Base-by-base conservation (phyloP, 1,140 invertebrate genomes). In the Atopsyche davidsoni region DNA sequence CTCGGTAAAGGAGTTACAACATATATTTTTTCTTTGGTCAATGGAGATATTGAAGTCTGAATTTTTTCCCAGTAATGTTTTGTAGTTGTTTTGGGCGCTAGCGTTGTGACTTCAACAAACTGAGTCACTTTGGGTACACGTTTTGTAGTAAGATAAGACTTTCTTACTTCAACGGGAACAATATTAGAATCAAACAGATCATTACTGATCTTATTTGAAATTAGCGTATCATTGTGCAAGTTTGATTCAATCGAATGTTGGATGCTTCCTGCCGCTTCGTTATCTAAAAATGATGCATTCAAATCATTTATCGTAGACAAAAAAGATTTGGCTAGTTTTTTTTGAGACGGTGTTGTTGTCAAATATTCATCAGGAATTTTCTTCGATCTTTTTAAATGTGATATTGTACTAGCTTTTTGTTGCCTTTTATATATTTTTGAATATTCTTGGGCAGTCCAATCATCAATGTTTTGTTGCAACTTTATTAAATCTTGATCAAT, bases 391-490 rank as follows among this genome's bases (percentile, higher is more conserved):
- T 67, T 73, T 40, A 78, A 74, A 63, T 77, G 77, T 56, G 75
- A 79, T 52, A 66, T 75, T 10, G 72, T 72, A 52, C 75, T 73
- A 41, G 67, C 66, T 46, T 66, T 72, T 51, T 75, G 68, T 2
- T 72, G 66, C 24, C 57, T 59, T 59, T 63, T 66, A 42, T 70
- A 66, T 4, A 74, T 61, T 32, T 76, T 77, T 6, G 78, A 79
- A 64, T 77, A 85, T 64, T 85, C 83, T 72, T 87, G 83, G 57
- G 85, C 83, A 1, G 86, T 89, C 87, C 87, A 89, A 24, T 85
- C 83, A 60, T 89, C 86, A 28, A 89, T 89, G 56, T 86, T 87
- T 58, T 87, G 85, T 62, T 89, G 86, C 38, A 89, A 63, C 60
- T 80, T 80, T 18, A 79, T 76, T 13, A 85, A 76, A 60, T 87